Evolutionary conservation across 2,888 invertebrate species (phyloP), one percentile per base, ranked within the genome.

Genomic region (Drosophila diplacantha): DNA sequence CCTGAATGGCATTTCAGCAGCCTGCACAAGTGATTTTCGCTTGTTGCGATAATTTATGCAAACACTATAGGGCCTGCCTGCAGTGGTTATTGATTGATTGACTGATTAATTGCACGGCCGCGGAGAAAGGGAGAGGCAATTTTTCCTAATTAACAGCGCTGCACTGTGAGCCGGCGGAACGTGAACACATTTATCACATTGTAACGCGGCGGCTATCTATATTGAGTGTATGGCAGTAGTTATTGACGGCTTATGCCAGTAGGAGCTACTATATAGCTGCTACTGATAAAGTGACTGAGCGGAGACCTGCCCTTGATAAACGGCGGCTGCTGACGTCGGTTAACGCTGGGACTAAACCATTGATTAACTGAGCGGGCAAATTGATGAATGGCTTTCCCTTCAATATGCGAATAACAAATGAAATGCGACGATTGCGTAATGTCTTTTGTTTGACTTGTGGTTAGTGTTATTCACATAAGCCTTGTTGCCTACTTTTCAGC

Each of bases 381-480:
- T 76, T 82, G 74, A 76, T 66, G 74, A 81, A 76, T 79, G 64
- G 59, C 46, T 69, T 55, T 68, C 46, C 37, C 49, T 34, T 41
- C 53, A 47, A 53, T 39, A 39, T 59, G 38, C 38, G 38, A 18
- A 43, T 47, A 54, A 51, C 38, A 49, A 67, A 77, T 43, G 29
- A 43, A 24, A 55, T 16, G 56, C 22, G 49, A 31, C 35, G 12
- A 50, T 66, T 67, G 67, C 32, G 37, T 44, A 56, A 53, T 49
- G 31, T 22, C 35, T 9, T 62, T 60, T 41, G 35, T 31, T 47
- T n/a, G 16, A 35, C 24, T 20, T 64, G 46, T 16, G 37, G 46
- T 18, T 20, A 9, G 8, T 6, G 9, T 7, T 32, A 14, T 20
- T 34, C 24, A n/a, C 12, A 22, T 34, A 73, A 64, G 70, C 14